Evolutionary conservation across 1,140 invertebrate species (phyloP), one percentile per base, ranked within the genome.

Genomic region (Halyomorpha halys): DNA sequence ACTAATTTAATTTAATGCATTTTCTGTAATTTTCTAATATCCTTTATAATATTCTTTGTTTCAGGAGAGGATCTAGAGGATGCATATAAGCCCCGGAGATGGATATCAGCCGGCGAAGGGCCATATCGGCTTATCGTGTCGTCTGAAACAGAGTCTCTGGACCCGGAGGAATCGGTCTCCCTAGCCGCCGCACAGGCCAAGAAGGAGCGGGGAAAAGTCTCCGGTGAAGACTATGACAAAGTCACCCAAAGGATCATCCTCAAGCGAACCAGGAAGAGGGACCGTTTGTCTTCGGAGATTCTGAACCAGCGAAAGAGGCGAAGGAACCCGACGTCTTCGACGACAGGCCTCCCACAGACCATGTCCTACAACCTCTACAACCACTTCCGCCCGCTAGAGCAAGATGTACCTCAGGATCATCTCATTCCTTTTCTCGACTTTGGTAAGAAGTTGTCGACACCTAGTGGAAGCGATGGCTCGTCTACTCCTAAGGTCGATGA

Each of bases 361-460:
- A 65, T 69, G 51, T 66, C 66, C 13, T 63, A 69, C 59, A 66
- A 67, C 27, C 45, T 70, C 11, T 68, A 70, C 59, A 67, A 70
- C 56, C 66, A 70, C 39, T 70, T 68, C 54, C 47, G 69, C 18
- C 69, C 69, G 5, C 25, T 69, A 39, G 66, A 69, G 9, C 60
- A 63, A 47, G 69, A 68, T 25, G 65, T 69, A 15, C 68, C 68
- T 14, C 60, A 64, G 47, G 67, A 70, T n/a, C 54, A 64, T 23
- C 62, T 70, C 27, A 53, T 68, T n/a, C 69, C 68, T 3, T 70
- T 70, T 61, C 44, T 70, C n/a, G 68, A 70, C 44, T 70, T 70
- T 27, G 69, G 69, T 11, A 39, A 64, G 14, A 70, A 70, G 34
- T 44, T 70, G 16, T 66, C 69, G 15, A 67, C 63, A 44, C 68